phyloP scores from a whole-genome alignment of 2,888 invertebrate genomes.

The Graphium colonna region DNA sequence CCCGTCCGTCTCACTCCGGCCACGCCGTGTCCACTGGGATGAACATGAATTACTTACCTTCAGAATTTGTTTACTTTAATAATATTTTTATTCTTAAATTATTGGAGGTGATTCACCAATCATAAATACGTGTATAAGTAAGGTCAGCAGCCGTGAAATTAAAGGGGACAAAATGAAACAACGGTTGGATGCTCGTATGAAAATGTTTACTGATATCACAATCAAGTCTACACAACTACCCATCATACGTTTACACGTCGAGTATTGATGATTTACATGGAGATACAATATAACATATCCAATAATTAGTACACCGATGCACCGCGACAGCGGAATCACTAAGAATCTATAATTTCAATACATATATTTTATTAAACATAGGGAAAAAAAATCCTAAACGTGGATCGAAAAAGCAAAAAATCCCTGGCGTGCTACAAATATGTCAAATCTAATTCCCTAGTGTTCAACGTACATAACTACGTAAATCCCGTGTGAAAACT shows the following conservation, averaged over 20 bases:
- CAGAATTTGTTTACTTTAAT: too few relatives aligned
- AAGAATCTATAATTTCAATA: constrained; percentile 26
- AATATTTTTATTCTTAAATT: too few relatives aligned
- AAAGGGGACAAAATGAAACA: constrained; percentile 42
- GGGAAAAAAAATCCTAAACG: constrained; percentile 34
- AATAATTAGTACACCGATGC: constrained; percentile 48
- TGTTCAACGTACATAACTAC: constrained; percentile 40
- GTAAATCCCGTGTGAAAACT: constrained; percentile 38
- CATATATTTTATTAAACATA: constrained; percentile 13
- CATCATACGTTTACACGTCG: constrained; percentile 66
- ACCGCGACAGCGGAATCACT: constrained; percentile 26
- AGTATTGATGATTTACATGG: constrained; percentile 63
- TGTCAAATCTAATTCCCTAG: constrained; percentile 45
- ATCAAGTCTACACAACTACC: constrained; percentile 78
- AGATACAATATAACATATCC: constrained; percentile 40
- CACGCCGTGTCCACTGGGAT: too few relatives aligned
- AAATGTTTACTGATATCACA: constrained; percentile 81
- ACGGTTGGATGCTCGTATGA: constrained; percentile 74
- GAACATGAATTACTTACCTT: too few relatives aligned
- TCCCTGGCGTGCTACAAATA: constrained; percentile 59
- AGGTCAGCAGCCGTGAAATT: background rate
- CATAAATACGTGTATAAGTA: too few relatives aligned
- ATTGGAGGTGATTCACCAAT: too few relatives aligned
- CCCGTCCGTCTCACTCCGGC: too few relatives aligned
- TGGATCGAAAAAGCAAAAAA: constrained; percentile 50